These are phyloP conservation scores for Pristionchus entomophagus DNA, from an alignment of 2,888 invertebrate genomes.

Conservation along the genomic window DNA sequence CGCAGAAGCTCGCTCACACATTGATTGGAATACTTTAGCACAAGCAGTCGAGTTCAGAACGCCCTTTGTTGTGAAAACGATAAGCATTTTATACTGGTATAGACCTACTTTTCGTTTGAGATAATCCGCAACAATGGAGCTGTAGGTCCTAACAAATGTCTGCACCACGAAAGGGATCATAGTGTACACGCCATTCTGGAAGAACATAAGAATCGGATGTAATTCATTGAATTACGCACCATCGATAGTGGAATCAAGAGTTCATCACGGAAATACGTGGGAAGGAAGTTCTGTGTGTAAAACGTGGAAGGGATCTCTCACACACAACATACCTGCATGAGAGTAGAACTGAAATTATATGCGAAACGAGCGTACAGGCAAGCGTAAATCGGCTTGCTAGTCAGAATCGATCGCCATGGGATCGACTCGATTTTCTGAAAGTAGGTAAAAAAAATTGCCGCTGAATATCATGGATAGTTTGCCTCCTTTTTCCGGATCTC, in stretches of 20 bases:
- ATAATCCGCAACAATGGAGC: neutral
- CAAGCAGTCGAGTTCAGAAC: neutral
- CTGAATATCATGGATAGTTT: neutral
- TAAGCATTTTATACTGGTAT: neutral
- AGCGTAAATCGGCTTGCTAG: slow-evolving; percentile 7
- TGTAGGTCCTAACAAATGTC: neutral
- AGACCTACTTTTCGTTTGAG: slow-evolving; percentile 3
- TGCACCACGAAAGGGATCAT: slow-evolving; percentile 26
- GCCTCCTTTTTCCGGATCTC: neutral
- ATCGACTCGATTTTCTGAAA: neutral
- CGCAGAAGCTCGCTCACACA: neutral
- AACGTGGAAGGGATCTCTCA: too few relatives aligned
- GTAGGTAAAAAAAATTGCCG: too few relatives aligned
- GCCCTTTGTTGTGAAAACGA: neutral
- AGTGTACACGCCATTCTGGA: slow-evolving; percentile 32
- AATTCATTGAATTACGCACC: too few relatives aligned
- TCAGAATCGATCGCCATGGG: slow-evolving; percentile 28
- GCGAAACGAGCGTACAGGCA: slow-evolving; percentile 5
- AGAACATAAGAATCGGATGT: too few relatives aligned
- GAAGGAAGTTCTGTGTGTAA: slow-evolving; percentile 1
- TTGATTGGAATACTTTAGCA: slow-evolving; percentile 7
- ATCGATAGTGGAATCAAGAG: neutral
- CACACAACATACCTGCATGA: neutral
- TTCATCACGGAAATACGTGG: slow-evolving; percentile 19
- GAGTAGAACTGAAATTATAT: slow-evolving; percentile 28